Percentiles rank a stretch among this genome's conserved stretches.
Evolutionary conservation across 2,113 vertebrate genomes (phyloP).

Genomic region (Bombycilla garrulus): DNA sequence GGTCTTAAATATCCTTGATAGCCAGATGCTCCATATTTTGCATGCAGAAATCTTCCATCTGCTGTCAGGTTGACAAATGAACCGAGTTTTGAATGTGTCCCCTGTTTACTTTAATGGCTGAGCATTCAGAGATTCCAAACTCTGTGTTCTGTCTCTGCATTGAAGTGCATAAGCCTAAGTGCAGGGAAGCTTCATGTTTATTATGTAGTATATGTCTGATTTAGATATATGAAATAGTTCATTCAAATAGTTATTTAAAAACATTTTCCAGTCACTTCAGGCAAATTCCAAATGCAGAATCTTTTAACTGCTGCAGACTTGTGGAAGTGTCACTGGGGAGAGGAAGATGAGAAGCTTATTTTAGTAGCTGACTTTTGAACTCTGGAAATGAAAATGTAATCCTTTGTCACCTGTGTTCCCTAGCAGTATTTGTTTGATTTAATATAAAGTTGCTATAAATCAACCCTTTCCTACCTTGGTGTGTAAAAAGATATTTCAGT

Average conservation of each 20-base stretch:
- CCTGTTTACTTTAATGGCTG: constrained; percentile 8
- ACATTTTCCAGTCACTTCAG: background rate
- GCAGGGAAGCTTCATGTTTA: background rate
- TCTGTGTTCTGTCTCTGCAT: background rate
- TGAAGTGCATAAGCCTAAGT: background rate
- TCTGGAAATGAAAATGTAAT: background rate
- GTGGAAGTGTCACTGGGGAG: background rate
- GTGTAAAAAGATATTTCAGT: background rate
- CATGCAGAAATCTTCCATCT: constrained; percentile 45
- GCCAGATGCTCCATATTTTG: constrained; percentile 56
- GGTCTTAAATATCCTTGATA: constrained; percentile 48
- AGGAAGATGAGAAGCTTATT: background rate
- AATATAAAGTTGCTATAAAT: background rate
- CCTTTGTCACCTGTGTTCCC: background rate
- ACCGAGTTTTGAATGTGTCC: constrained; percentile 37
- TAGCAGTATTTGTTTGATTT: background rate
- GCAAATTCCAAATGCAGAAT: background rate
- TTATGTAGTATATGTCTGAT: background rate
- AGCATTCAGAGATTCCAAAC: background rate
- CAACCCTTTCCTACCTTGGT: background rate
- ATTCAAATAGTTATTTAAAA: background rate
- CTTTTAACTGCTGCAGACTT: background rate
- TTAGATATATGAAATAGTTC: background rate
- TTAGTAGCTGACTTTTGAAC: background rate
- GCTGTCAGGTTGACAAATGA: constrained; percentile 59